Evolutionary conservation across 2,113 vertebrate species (phyloP).

Genomic region (Larimichthys polyactis): DNA sequence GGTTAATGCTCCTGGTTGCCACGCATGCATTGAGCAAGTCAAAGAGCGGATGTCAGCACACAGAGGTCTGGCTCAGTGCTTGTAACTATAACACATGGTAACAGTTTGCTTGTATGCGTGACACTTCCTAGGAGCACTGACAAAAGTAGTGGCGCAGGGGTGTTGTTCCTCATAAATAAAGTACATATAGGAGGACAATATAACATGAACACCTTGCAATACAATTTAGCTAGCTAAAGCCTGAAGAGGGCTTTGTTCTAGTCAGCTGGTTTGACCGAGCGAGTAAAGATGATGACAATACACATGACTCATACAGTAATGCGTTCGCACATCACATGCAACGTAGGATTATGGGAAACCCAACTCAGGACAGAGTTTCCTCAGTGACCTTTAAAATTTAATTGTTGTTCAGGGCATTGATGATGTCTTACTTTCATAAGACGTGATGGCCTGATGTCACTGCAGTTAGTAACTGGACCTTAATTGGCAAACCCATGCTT

Average conservation of each 20-base stretch:
- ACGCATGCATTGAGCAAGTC: background rate
- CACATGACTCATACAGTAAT: slow-evolving; percentile 35
- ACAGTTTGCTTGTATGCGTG: background rate
- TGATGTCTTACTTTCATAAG: slow-evolving; percentile 6
- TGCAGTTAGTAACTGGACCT: background rate
- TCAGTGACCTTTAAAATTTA: slow-evolving; percentile 12
- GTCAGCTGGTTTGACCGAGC: background rate
- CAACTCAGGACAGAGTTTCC: slow-evolving; percentile 1
- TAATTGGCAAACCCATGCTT: slow-evolving; percentile 2
- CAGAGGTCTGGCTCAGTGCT: background rate
- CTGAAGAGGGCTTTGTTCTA: background rate
- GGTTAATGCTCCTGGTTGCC: slow-evolving; percentile 11
- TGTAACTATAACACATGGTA: background rate
- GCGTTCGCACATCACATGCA: background rate
- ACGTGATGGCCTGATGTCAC: slow-evolving; percentile 26
- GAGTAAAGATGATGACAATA: slow-evolving; percentile 5
- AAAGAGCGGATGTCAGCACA: background rate
- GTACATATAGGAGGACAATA: background rate
- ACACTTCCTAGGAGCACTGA: slow-evolving; percentile 21
- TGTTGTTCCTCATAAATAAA: background rate
- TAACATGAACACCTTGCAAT: background rate
- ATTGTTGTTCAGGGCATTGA: slow-evolving; percentile 4
- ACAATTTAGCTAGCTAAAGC: background rate
- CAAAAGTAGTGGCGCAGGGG: background rate
- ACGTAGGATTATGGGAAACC: background rate